These are phyloP conservation scores for Embiotoca jacksoni DNA, from an alignment of 2,113 vertebrate species.

Conservation along the genomic window DNA sequence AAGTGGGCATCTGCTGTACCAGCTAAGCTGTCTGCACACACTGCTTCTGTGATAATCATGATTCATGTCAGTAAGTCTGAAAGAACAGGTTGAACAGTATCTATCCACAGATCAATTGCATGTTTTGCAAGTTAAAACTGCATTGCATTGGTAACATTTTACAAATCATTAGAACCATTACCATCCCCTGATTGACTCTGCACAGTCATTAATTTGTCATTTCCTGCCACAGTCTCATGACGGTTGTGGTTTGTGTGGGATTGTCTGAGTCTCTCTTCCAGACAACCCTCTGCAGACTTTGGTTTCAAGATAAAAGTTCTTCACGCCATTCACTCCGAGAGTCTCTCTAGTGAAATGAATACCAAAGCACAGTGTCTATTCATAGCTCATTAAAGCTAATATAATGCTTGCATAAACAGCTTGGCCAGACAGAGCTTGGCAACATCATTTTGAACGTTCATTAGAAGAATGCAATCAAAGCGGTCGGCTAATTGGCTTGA, in stretches of 20 bases:
- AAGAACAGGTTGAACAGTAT: conserved; percentile 22
- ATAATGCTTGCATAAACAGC: conserved; percentile 46
- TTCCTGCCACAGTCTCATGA: conserved; percentile 4
- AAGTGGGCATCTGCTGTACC: no score
- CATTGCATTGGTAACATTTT: conserved; percentile 14
- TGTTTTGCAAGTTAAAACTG: neutral
- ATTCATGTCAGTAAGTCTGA: conserved; percentile 25
- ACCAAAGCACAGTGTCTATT: conserved; percentile 40
- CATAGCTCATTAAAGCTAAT: conserved; percentile 64
- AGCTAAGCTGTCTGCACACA: conserved; percentile 5
- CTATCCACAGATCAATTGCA: conserved; percentile 38
- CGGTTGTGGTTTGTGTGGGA: conserved; percentile 1
- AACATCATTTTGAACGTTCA: conserved; percentile 63
- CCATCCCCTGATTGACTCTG: neutral
- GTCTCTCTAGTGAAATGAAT: conserved; percentile 43
- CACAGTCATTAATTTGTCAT: conserved; percentile 37
- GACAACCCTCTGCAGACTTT: conserved; percentile 41
- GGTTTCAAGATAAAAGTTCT: conserved; percentile 53
- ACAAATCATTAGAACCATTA: neutral
- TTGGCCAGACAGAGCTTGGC: conserved; percentile 46
- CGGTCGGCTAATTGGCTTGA: conserved; percentile 57
- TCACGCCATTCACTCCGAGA: conserved; percentile 31
- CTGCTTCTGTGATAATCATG: conserved; percentile 2
- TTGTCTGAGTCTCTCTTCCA: conserved; percentile 33
- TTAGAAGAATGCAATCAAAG: conserved; percentile 56